Evolutionary conservation across 37 sponge, comb jelly and placozoan species (phyloP), one percentile per base, ranked within the genome.

Genomic region (Crambe crambe): DNA sequence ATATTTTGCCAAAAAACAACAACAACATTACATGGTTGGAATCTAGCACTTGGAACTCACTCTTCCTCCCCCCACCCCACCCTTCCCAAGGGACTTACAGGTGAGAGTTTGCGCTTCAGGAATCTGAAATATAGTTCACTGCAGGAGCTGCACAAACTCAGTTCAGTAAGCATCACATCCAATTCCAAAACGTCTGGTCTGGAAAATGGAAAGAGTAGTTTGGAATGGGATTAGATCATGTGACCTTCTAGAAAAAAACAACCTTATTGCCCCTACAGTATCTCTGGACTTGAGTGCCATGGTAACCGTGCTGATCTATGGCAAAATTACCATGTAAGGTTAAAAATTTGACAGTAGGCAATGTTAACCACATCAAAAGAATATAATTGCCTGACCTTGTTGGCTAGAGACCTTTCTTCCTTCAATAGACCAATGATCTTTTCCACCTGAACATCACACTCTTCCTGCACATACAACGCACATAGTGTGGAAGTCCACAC

Each of bases 101-200:
- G 3, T 12, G 66, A 8, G 41, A 74, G 70, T 78, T 83, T 87
- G 54, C 85, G 82, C 12, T 56, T 60, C 5, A 95, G 59, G 66
- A 89, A 95, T 60, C 75, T 81, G 47, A 92, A 89, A 68, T 92
- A 95, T 22, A 95, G 89, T 38, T 95, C 93, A 3, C 77, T 86
- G 40, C 93, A 70, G n/a, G 92, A 66, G 44, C 82, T 85, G 23
- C 80, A 78, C 68, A 89, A 70, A 43, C 92, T 83, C 39, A 92
- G 69, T 42, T 95, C 96, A 25, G 89, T 74, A n/a, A 95, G 74
- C 1, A 95, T 47, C 58, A 75, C 66, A 70, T 95, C 96, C 43
- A 95, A 29, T 42, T 92, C 87, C 81, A 78, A 58, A 2, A 87
- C 62, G 29, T 84, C 86, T 5, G 90, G 87, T 72, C 95, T 95